Conservation (phyloP, 2,797 vertebrate species). For the Gadopsis marmoratus region DNA sequence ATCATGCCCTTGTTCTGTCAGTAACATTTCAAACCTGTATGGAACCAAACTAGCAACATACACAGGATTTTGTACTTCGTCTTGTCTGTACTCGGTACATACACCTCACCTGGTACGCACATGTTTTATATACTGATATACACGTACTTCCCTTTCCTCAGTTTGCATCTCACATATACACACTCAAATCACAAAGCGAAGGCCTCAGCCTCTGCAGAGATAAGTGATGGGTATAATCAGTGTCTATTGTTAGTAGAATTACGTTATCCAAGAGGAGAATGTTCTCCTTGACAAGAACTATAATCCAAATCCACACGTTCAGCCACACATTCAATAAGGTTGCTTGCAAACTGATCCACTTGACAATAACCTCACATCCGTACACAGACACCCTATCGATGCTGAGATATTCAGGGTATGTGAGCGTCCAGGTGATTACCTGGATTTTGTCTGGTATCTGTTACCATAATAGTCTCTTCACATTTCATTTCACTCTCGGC, state of each 20-base stretch:
- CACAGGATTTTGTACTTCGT: not conserved
- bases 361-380: slow-evolving; percentile 29
- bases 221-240: slow-evolving; percentile 56
- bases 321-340: slow-evolving; percentile 56
- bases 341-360: slow-evolving; percentile 44
- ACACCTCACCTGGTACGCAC: not conserved
- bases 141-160: slow-evolving; percentile 17
- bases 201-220: slow-evolving; percentile 28
- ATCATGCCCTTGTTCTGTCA: slow-evolving; percentile 60
- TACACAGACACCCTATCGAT: slow-evolving; percentile 27
- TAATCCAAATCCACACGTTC: slow-evolving; percentile 55
- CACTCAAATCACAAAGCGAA: slow-evolving; percentile 12
- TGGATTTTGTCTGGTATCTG: slow-evolving; percentile 11
- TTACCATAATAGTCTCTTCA: not conserved
- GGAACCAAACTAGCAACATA: slow-evolving; percentile 8
- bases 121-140: slow-evolving; percentile 1
- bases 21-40: slow-evolving; percentile 55
- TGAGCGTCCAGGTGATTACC: slow-evolving; percentile 6
- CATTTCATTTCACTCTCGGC: not conserved
- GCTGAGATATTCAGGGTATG: not conserved
- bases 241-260: slow-evolving; percentile 58
- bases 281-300: slow-evolving; percentile 59
- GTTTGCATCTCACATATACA: slow-evolving; percentile 15
- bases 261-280: slow-evolving; percentile 31
- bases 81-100: not conserved